A percentile compares a stretch with the other conserved stretches of the same genome.
phyloP scores from a whole-genome alignment of 92 coral and sea anemone genomes.

The Micromussa lordhowensis region DNA sequence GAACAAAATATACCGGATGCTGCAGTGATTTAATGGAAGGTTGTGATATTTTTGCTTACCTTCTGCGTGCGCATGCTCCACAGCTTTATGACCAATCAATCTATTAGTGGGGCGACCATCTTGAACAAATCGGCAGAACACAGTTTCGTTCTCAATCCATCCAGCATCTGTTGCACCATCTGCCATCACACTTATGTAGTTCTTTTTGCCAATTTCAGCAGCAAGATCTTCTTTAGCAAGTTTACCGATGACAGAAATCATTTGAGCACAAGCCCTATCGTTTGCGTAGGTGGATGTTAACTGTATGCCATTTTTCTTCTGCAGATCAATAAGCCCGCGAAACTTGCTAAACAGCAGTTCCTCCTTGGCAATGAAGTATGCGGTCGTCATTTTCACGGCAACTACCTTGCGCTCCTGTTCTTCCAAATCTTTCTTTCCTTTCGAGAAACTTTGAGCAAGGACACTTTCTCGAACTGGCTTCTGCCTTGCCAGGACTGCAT shows the following conservation, averaged over 20 bases:
- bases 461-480: slow-evolving; percentile 32
- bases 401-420: slow-evolving; percentile 51
- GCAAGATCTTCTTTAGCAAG: slow-evolving; percentile 26
- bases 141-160: slow-evolving; percentile 40
- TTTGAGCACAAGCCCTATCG: slow-evolving; percentile 34
- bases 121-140: slow-evolving; percentile 28
- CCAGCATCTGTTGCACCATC: slow-evolving; percentile 54
- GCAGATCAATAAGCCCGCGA: not conserved
- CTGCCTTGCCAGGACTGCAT: slow-evolving; percentile 37
- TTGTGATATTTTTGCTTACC: not conserved
- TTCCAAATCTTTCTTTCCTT: slow-evolving; percentile 14
- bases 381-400: slow-evolving; percentile 45
- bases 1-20: not conserved
- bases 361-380: slow-evolving; percentile 32
- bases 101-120: not conserved
- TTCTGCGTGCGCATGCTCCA: not conserved
- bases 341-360: slow-evolving; percentile 34
- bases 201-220: slow-evolving; percentile 18
- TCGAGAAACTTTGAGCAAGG: slow-evolving; percentile 9
- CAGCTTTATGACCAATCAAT: slow-evolving; percentile 8
- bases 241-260: slow-evolving; percentile 54
- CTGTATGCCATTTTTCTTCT: slow-evolving; percentile 39
- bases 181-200: slow-evolving; percentile 39
- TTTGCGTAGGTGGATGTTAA: slow-evolving; percentile 48
- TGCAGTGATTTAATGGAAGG: not conserved